These are phyloP conservation scores for Kradibia gibbosae DNA, from an alignment of 1,140 invertebrate species.

Conservation along the genomic window DNA sequence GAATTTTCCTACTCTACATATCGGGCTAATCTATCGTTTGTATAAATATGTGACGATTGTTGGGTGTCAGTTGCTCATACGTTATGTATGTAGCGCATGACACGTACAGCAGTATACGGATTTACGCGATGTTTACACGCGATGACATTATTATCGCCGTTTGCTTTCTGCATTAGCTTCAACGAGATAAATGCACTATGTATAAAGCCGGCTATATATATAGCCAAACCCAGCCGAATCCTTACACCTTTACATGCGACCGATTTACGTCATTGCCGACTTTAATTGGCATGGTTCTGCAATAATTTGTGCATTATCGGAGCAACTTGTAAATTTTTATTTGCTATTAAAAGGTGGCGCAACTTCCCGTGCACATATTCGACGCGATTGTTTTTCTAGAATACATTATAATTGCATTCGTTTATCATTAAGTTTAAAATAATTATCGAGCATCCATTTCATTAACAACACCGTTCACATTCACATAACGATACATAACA, in stretches of 20 bases:
- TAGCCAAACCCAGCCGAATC: too few relatives aligned
- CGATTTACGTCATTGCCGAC: neutral
- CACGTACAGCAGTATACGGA: neutral
- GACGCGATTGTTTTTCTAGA: too few relatives aligned
- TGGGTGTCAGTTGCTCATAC: neutral
- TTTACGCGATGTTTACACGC: slow-evolving; percentile 28
- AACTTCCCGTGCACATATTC: neutral
- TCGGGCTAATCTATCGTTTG: slow-evolving; percentile 9
- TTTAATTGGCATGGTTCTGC: too few relatives aligned
- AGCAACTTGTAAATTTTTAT: neutral
- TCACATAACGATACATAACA: too few relatives aligned
- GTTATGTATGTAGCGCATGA: neutral
- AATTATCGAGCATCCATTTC: neutral
- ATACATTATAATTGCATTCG: too few relatives aligned
- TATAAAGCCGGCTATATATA: neutral
- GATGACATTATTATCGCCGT: neutral
- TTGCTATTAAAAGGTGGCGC: neutral
- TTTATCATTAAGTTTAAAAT: too few relatives aligned
- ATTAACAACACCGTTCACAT: too few relatives aligned
- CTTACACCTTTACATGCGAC: neutral
- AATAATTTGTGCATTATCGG: too few relatives aligned
- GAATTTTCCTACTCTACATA: neutral
- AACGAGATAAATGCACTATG: neutral
- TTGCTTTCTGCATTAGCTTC: too few relatives aligned
- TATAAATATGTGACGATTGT: slow-evolving; percentile 16